Percentiles rank a stretch among this genome's conserved stretches.
Evolutionary conservation across 2,113 vertebrate genomes (phyloP).

Genomic region (Chloebia gouldiae): DNA sequence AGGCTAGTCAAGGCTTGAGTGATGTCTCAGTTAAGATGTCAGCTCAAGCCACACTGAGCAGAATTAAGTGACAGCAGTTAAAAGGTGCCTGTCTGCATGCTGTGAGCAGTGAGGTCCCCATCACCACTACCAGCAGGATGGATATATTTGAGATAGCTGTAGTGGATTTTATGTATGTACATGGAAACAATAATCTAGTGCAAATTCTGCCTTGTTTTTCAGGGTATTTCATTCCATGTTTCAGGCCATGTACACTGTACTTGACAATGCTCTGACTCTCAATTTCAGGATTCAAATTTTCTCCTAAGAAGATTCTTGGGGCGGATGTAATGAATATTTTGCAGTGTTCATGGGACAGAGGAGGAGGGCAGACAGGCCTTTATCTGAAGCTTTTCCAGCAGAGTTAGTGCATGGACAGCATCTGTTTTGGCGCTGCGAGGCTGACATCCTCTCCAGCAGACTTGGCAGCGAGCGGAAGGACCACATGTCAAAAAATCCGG

Average conservation of each 20-base stretch:
- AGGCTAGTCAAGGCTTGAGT: background rate
- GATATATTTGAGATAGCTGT: background rate
- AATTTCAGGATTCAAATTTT: background rate
- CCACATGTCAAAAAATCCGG: conserved; percentile 34
- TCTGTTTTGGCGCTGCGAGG: conserved; percentile 8
- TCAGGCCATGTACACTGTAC: background rate
- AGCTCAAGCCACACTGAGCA: background rate
- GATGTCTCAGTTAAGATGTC: background rate
- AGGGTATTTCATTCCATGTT: background rate
- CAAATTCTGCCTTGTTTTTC: background rate
- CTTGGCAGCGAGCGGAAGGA: conserved; percentile 14
- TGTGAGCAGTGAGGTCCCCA: background rate
- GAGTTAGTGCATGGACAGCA: background rate
- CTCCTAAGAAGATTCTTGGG: background rate
- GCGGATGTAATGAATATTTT: background rate
- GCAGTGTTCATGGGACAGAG: background rate
- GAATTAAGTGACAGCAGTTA: background rate
- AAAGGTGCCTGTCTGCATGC: background rate
- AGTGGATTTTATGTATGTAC: background rate
- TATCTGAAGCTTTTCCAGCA: background rate
- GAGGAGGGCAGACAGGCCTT: background rate
- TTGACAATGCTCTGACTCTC: background rate
- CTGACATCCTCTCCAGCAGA: conserved; percentile 21
- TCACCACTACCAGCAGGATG: background rate
- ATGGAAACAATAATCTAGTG: background rate